Evolutionary conservation across 2,113 vertebrate species (phyloP), one percentile per base, ranked within the genome.

Genomic region (Coptodon bakossiorum): DNA sequence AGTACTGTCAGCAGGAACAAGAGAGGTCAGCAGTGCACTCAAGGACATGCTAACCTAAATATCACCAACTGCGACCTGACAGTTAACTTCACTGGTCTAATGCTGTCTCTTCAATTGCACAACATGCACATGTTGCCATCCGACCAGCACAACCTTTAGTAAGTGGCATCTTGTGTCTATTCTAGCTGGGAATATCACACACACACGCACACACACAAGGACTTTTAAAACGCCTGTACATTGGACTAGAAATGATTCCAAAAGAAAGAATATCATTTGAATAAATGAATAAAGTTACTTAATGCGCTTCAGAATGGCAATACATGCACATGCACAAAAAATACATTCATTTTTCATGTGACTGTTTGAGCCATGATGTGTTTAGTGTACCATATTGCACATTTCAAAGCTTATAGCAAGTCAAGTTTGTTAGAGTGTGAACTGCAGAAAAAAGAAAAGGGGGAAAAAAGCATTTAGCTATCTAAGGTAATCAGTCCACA

Each of bases 251-350:
- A 91, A 82, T 86, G 90, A 91, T 91, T 90, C 82, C 56, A 66
- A 73, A 86, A 88, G 50, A 16, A 7, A 83, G 92, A 92, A 91
- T 91, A 81, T 29, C 10, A 89, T 94, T 90, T 92, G 48, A 94
- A 94, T 94, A 92, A 80, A 93, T 93, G 86, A 94, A 93, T 93
- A 90, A 71, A 90, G 56, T 80, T 57, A 12, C 63, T 76, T 22
- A 4, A 16, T 52, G 79, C 9, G 1, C 57, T 73, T 56, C 29
- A 8, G 24, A 50, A n/a, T 40, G 36, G 38, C 13, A 52, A 66
- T n/a, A 76, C n/a, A 80, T 52, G 48, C 83, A 83, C 66, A 76
- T 24, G 54, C 24, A 48, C 29, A 66, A 22, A 66, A 86, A 52
- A 85, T 80, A 38, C 36, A 88, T 91, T 90, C 50, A 91, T 85